Evolutionary conservation across 2,888 invertebrate genomes (phyloP).

Genomic region (Synergus gifuensis): DNA sequence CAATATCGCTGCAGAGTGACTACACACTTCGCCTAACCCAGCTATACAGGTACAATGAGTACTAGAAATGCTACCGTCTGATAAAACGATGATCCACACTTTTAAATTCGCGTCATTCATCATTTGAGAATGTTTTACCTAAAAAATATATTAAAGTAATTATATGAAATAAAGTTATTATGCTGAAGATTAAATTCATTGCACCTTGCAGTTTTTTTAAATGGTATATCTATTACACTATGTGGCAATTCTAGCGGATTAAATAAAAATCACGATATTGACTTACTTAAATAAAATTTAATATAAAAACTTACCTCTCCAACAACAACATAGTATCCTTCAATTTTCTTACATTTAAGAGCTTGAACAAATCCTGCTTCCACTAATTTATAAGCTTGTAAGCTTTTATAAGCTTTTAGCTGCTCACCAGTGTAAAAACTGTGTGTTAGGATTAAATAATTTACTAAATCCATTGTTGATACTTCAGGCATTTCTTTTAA

Average conservation of each 20-base stretch:
- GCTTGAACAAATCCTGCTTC: not conserved
- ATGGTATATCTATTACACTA: too few relatives aligned
- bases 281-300: too few relatives aligned
- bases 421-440: not conserved
- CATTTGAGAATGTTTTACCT: slow-evolving; percentile 3
- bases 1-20: slow-evolving; percentile 19
- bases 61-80: not conserved
- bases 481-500: not conserved
- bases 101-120: not conserved
- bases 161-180: too few relatives aligned
- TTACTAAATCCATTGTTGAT: not conserved
- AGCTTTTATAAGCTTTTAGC: not conserved
- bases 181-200: too few relatives aligned
- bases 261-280: too few relatives aligned
- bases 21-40: not conserved
- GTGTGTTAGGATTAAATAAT: not conserved
- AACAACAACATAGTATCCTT: not conserved
- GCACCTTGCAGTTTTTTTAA: too few relatives aligned
- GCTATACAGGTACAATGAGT: too few relatives aligned
- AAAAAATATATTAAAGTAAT: not conserved
- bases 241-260: too few relatives aligned
- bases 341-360: not conserved
- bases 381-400: not conserved
- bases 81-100: not conserved
- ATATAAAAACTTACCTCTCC: not conserved